phyloP scores from a whole-genome alignment of 2,797 vertebrate species.

The Balearica regulorum region DNA sequence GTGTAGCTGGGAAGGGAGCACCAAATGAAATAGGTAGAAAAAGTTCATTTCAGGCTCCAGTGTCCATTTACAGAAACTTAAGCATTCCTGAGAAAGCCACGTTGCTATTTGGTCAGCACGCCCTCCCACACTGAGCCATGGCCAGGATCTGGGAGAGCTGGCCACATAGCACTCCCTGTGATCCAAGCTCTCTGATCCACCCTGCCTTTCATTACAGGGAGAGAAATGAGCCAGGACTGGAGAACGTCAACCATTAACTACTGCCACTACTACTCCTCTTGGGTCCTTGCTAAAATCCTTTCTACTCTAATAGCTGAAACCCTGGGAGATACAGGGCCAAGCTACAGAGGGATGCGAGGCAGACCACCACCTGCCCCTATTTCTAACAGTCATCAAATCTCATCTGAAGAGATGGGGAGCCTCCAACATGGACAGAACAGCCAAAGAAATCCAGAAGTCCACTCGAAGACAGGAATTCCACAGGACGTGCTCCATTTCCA shows the following conservation, averaged over 20 bases:
- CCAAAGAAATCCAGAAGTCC: neutral
- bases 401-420: neutral
- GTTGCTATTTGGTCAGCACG: neutral
- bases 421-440: neutral
- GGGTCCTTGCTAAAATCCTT: neutral
- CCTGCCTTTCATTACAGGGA: neutral
- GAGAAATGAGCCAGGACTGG: neutral
- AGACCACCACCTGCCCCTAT: neutral
- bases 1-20: neutral
- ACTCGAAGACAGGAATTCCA: neutral
- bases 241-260: neutral
- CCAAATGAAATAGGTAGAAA: neutral
- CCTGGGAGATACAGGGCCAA: neutral
- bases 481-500: neutral
- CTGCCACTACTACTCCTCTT: neutral
- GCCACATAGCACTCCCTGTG: neutral
- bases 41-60: neutral
- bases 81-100: slow-evolving; percentile 28
- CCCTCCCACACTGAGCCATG: neutral
- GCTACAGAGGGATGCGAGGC: neutral
- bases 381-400: neutral
- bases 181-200: neutral
- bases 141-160: neutral
- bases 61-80: neutral
- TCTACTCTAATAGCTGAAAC: neutral